Conservation (phyloP, 2,888 invertebrate species). For the Polymixis flavicincta region DNA sequence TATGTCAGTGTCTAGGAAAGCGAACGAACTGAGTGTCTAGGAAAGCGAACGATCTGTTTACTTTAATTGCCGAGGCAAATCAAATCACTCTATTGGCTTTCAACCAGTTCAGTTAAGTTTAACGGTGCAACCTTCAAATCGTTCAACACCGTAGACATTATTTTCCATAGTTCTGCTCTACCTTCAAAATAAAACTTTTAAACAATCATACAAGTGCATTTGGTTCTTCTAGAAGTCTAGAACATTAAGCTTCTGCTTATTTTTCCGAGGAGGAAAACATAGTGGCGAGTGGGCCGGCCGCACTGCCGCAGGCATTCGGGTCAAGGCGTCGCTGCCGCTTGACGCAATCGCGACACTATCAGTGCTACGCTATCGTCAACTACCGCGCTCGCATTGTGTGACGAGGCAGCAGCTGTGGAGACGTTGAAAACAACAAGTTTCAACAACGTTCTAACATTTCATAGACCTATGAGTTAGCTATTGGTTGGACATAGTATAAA, state of each 20-base stretch:
- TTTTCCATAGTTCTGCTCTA: not conserved
- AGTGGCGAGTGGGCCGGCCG: conserved; percentile 58
- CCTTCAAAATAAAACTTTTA: not conserved
- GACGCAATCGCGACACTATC: conserved; percentile 81
- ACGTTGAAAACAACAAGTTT: conserved; percentile 17
- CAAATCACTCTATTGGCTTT: conserved; percentile 6
- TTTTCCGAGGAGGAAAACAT: conserved; percentile 70
- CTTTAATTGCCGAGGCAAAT: conserved; percentile 11
- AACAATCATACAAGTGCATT: not conserved
- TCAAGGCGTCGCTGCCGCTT: conserved; percentile 79
- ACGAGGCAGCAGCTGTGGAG: conserved; percentile 28
- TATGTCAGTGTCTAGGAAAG: conserved; percentile 41
- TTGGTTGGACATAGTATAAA: not conserved
- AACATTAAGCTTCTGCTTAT: conserved; percentile 42
- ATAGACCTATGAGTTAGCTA: too few species aligned
- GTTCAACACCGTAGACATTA: not conserved
- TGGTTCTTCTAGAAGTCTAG: conserved; percentile 14
- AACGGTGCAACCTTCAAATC: conserved; percentile 1
- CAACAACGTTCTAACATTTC: not conserved
- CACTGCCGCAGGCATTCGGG: conserved; percentile 76
- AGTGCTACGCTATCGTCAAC: conserved; percentile 60
- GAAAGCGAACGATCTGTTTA: conserved; percentile 16
- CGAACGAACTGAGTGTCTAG: too few species aligned
- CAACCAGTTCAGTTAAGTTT: conserved; percentile 6
- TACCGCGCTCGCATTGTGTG: conserved; percentile 50